Evolutionary conservation across 2,888 invertebrate genomes (phyloP), one percentile per base, ranked within the genome.

Genomic region (Pilophorus perplexus): DNA sequence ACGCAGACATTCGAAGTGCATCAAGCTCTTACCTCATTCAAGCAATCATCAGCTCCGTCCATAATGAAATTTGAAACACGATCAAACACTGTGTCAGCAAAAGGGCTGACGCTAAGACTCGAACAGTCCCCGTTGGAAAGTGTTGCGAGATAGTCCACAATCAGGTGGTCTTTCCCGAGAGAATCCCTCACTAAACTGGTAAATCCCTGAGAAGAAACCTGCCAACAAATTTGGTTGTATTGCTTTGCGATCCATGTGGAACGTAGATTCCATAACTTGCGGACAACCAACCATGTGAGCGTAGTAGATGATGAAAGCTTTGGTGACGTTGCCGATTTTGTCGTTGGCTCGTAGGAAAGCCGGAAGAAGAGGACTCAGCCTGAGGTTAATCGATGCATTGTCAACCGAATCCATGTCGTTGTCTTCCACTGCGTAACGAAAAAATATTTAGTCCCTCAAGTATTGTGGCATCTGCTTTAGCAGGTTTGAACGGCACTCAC

Each of bases 291-390:
- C 62, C 62, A 62, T 46, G n/a, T 62, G 62, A 27, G 62, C 46
- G 12, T 48, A 62, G 18, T 62, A 48, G 22, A 62, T n/a, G 18
- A 62, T 48, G 33, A 62, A 62, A 1, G 62, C 44, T 18, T 62
- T 62, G 20, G 28, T 40, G 16, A 62, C 48, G 28, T 62, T 48
- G 14, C 62, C 62, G 28, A 62, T 46, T 46, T 46, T 62, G 5
- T 44, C 48, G 20, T 44, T 62, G 16, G 62, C 62, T 4, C 28
- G 27, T 1, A 62, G 44, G n/a, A 62, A 46, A 20, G 20, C 62
- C 14, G 62, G 46, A 18, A 62, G 46, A 8, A 62, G 46, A 4
- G 62, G 62, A 16, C 62, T 62, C 22, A 62, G 33, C 22, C 46
- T 62, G 4, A 62, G 5, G 18, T 62, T 23, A n/a, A 14, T 28